Base-by-base conservation (phyloP, 2,797 vertebrate species). In the Crypturellus tataupa region DNA sequence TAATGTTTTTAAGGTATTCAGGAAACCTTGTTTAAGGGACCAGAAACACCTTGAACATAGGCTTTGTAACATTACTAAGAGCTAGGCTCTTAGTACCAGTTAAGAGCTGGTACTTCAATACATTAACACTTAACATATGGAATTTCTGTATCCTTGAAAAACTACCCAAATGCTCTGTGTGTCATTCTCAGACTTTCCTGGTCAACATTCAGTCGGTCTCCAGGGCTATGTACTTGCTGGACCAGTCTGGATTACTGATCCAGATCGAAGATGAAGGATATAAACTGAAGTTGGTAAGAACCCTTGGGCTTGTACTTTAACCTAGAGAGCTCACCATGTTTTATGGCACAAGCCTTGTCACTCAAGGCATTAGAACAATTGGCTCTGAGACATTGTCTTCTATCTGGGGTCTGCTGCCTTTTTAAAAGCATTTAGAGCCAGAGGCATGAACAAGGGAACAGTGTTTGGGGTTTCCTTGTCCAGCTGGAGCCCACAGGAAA, bases 211-310 rank as follows among this genome's bases (percentile, higher is more conserved):
- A 64, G 64, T 65, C 40, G 37, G 0, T 11, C 46, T 27, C 60
- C 95, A n/a, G 10, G 68, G 95, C 67, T 94, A 84, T 6, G 4
- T 65, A 67, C 71, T 81, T 3, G 46, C 84, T n/a, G 56, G 96
- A 65, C 96, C 96, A 35, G 21, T 95, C 39, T 8, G 42, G 70
- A 80, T 93, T 71, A 39, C 59, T 80, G 71, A 86, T 90, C 53
- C 92, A 40, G n/a, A 80, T 58, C 80, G 91, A 85, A 88, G 95
- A 86, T 65, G 86, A 83, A 1, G 8, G n/a, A 51, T 0, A 1
- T 17, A 46, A 63, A 70, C 29, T 64, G 65, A 60, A 71, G 82
- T 70, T 76, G 93, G 96, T 97, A 95, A 94, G 93, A 94, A 71
- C 49, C 55, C 12, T 31, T 20, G 44, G 47, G 23, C 35, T 75